Evolutionary conservation across 2,113 vertebrate genomes (phyloP), one percentile per base, ranked within the genome.

Genomic region (Nematolebias whitei): DNA sequence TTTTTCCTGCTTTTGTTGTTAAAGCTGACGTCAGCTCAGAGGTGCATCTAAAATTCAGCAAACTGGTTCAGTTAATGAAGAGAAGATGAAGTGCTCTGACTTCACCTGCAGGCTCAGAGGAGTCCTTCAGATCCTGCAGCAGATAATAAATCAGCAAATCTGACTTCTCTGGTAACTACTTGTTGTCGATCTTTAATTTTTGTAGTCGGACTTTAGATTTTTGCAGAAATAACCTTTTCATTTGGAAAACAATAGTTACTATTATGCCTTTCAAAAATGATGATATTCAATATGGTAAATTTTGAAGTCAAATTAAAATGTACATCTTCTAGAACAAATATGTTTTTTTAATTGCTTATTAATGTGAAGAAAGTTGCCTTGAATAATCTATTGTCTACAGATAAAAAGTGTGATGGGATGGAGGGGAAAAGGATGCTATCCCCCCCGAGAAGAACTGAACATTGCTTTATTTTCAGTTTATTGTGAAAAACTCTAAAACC

Each of bases 11-110:
- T 29, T 35, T 29, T 22, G 12, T 45, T 23, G n/a, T 55, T 49
- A 12, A 2, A 45, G 73, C 73, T 58, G 78, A 80, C 22, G 18
- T 26, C 19, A 6, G 18, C 24, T 41, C 56, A 53, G 38, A 38
- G 62, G 59, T 5, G 23, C 68, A 41, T 49, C 22, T 24, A 39
- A 41, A 44, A 64, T 23, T 7, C 32, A 1, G 18, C 49, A 48
- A 12, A 52, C 39, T 12, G 40, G 40, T 19, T 38, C 2, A 18
- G 19, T 38, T 62, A 40, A 51, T 41, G 13, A 8, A 26, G 19
- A 24, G 11, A 1, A 54, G 52, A 6, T 32, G 52, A 35, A 20
- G 47, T 45, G 68, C 57, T 43, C 41, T 24, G 56, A 45, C 24
- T 69, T 38, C 3, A 20, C 43, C 26, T 53, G 52, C 57, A 10